A percentile compares a stretch with the other conserved stretches of the same genome.
These are phyloP conservation scores for Eulemur macaco DNA, from an alignment of 2,113 vertebrate genomes.

Conservation along the genomic window DNA sequence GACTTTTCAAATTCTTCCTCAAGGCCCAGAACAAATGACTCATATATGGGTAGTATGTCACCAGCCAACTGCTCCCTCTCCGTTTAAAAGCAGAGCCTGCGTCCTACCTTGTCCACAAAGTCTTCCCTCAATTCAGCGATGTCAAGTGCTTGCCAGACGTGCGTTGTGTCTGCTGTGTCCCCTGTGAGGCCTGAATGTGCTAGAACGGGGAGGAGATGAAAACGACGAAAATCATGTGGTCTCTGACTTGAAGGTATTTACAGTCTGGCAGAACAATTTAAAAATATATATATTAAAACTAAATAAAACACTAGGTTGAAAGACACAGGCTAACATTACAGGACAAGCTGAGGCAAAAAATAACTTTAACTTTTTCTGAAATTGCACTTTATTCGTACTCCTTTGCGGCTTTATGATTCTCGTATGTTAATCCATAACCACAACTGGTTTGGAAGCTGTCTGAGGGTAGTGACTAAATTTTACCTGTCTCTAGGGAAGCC, in stretches of 20 bases:
- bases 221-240: accelerated
- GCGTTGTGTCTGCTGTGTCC: accelerated
- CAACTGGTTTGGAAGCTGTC: background rate
- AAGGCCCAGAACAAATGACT: slow-evolving; percentile 13
- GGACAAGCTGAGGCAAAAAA: background rate
- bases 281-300: background rate
- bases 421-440: accelerated
- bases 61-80: background rate
- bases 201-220: background rate
- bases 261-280: background rate
- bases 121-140: accelerated
- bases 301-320: background rate
- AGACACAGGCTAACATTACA: background rate
- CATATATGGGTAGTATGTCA: background rate
- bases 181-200: background rate
- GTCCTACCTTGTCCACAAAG: background rate
- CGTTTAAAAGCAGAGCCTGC: background rate
- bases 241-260: background rate
- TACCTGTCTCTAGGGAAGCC: background rate
- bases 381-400: background rate
- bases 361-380: background rate
- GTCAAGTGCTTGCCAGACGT: accelerated
- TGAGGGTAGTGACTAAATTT: too few relatives aligned
- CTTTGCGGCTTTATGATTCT: background rate
- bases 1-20: background rate